Base-by-base conservation (phyloP, 2,113 vertebrate genomes). In the Anas platyrhynchos region DNA sequence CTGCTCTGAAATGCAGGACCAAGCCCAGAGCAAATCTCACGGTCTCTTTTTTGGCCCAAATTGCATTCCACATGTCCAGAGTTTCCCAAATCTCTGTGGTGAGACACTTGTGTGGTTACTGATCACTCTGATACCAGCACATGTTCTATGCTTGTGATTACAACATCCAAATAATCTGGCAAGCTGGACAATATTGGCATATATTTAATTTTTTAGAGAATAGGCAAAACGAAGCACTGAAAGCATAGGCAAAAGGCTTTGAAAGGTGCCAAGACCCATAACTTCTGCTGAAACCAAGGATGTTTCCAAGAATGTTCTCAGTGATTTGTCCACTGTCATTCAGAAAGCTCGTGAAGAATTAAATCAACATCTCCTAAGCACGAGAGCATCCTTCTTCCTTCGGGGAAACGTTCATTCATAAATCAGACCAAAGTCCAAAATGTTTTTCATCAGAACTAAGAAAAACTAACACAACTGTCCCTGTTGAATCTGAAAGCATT, bases 1-100 rank as follows among this genome's bases (percentile, higher is more conserved):
- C 21, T 59, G 41, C 36, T 69, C 71, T 91, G 75, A 93, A 89
- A 83, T 38, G 59, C 66, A 80, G 62, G 29, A 38, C 0, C 1
- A 8, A 93, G 67, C 79, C 82, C 63, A 85, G 90, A 93, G 82
- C 79, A 82, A 93, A 83, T 80, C 93, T 91, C 50, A 93, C 85
- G 59, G 11, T 55, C 46, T 92, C 52, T 27, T 80, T 77, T 65
- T 91, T 52, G 79, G 50, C 86, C 65, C 2, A 0, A 38, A 25
- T 38, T 54, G 14, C 48, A 83, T 69, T 86, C 68, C 63, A 58
- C 68, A 3, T 7, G n/a, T 66, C 83, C 77, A 83, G 75, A 69
- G 67, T 88, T 96, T 66, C 79, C 88, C 79, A 90, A 8, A 63
- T 74, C 67, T 85, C 55, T 31, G 17, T 54, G 65, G 13, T 68